phyloP scores from a whole-genome alignment of 2,888 invertebrate genomes.

The Blastobasis lacticolella region DNA sequence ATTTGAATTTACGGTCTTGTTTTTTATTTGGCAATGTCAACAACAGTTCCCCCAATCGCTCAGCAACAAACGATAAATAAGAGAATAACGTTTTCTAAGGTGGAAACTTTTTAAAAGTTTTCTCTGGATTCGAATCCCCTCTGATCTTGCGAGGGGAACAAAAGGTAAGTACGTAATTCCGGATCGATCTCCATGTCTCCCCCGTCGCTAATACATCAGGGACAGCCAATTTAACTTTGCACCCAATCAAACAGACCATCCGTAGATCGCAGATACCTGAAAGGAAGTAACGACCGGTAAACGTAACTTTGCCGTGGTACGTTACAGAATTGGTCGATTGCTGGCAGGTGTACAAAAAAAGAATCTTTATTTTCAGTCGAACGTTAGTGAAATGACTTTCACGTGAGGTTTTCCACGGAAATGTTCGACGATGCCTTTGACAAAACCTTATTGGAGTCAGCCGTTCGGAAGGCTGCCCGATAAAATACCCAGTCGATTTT shows the following conservation, averaged over 20 bases:
- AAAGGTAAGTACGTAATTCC: slow-evolving; percentile 27
- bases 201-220: slow-evolving; percentile 24
- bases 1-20: no score
- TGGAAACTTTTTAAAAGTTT: slow-evolving; percentile 5
- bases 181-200: slow-evolving; percentile 25
- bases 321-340: slow-evolving; percentile 8
- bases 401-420: slow-evolving; percentile 13
- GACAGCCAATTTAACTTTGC: slow-evolving; percentile 12
- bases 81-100: no score
- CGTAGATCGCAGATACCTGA: neutral
- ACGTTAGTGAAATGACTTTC: slow-evolving; percentile 14
- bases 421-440: neutral
- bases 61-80: no score
- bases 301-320: slow-evolving; percentile 10
- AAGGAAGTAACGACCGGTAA: neutral
- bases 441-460: slow-evolving; percentile 1
- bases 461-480: slow-evolving; percentile 10
- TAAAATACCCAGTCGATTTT: no score
- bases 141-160: slow-evolving; percentile 19
- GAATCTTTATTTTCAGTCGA: slow-evolving; percentile 17
- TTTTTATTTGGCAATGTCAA: no score
- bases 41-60: no score
- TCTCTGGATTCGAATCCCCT: slow-evolving; percentile 13
- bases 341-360: slow-evolving; percentile 28
- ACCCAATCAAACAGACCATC: neutral